These are phyloP conservation scores for Incurvaria masculella DNA, from an alignment of 2,888 invertebrate species.

Conservation along the genomic window DNA sequence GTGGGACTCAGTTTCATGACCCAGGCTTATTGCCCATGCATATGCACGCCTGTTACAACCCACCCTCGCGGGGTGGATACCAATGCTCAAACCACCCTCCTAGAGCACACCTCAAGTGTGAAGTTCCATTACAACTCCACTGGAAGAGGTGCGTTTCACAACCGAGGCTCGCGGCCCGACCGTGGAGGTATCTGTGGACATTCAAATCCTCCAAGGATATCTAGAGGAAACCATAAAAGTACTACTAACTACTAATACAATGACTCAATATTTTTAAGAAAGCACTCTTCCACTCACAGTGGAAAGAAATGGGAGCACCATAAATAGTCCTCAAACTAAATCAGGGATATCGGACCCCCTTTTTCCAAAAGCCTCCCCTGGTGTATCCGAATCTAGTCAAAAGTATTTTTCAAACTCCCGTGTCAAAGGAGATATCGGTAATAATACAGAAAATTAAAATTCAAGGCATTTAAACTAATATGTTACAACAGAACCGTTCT, in stretches of 20 bases:
- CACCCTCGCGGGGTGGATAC: conserved; percentile 10
- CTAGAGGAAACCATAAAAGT: conserved; percentile 2
- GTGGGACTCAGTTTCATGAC: too few species aligned
- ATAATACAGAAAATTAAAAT: conserved; percentile 13
- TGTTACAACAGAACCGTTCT: conserved; percentile 14
- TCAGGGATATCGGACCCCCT: conserved; percentile 16
- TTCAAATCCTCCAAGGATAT: background rate
- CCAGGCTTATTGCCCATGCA: too few species aligned
- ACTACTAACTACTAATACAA: too few species aligned
- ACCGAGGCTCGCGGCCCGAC: conserved; percentile 1
- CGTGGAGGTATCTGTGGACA: conserved; percentile 1
- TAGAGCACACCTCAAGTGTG: background rate
- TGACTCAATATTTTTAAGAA: conserved; percentile 11
- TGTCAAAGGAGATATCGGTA: conserved; percentile 8
- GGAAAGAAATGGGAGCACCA: conserved; percentile 12
- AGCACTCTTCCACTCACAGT: conserved; percentile 4
- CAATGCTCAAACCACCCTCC: too few species aligned
- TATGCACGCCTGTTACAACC: too few species aligned
- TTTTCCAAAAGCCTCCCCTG: conserved; percentile 13
- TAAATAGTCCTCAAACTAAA: conserved; percentile 9
- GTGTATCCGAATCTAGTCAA: conserved; percentile 2
- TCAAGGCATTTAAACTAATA: conserved; percentile 16
- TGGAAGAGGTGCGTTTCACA: conserved; percentile 4
- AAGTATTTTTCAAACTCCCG: conserved; percentile 2
- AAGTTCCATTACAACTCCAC: background rate